phyloP scores from a whole-genome alignment of 2,888 invertebrate species.

The Agapostemon virescens region DNA sequence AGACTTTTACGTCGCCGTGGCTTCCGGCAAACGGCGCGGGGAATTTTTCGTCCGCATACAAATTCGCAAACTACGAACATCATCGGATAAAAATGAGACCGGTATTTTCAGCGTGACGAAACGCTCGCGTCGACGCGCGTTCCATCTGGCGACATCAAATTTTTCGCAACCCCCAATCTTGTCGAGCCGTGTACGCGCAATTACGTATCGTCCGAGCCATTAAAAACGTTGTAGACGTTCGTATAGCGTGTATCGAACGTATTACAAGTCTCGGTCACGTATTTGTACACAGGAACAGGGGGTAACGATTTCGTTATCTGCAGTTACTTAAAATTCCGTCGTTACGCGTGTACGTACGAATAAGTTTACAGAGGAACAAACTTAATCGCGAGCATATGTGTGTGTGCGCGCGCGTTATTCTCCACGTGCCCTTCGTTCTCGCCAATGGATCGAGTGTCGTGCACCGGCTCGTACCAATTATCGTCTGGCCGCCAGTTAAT shows the following conservation, averaged over 20 bases:
- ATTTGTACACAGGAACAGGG: not conserved
- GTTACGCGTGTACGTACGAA: constrained; percentile 29
- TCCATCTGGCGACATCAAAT: too few species aligned
- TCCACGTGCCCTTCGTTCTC: constrained; percentile 60
- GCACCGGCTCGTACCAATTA: constrained; percentile 73
- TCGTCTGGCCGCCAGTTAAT: constrained; percentile 74
- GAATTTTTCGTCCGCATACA: too few species aligned
- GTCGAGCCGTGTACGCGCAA: not conserved
- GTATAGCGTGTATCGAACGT: not conserved
- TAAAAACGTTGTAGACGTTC: not conserved
- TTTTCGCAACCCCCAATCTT: constrained; percentile 3
- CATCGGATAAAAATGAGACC: not conserved
- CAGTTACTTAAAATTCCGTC: constrained; percentile 24
- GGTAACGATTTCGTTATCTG: constrained; percentile 36
- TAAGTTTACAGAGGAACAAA: not conserved
- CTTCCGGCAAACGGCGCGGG: too few species aligned
- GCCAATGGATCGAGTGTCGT: constrained; percentile 68
- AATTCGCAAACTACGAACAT: too few species aligned
- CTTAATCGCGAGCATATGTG: not conserved
- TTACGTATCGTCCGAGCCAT: not conserved
- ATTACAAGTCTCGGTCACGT: not conserved
- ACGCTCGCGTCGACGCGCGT: not conserved
- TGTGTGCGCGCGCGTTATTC: constrained; percentile 23
- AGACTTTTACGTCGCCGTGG: too few species aligned
- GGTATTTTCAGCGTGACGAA: not conserved